Conservation (phyloP, 2,888 invertebrate genomes). For the Omphaloscelis lunosa region DNA sequence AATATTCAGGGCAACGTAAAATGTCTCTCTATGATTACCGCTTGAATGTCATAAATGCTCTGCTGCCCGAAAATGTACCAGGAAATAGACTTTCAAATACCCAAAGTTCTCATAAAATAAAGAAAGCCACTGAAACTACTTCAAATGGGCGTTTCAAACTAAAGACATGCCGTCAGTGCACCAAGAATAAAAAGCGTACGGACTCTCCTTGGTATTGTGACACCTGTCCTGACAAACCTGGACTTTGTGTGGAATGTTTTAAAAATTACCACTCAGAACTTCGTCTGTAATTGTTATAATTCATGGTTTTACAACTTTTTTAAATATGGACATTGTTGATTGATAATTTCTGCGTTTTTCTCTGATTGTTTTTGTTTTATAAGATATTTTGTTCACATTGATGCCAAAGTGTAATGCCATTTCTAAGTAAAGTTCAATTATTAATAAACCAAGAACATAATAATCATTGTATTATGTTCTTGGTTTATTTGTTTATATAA, state of each 20-base stretch:
- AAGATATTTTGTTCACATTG: too few species aligned
- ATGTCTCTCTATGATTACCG: too few species aligned
- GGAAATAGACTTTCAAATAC: slow-evolving; percentile 9
- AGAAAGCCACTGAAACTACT: slow-evolving; percentile 6
- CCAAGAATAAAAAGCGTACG: slow-evolving; percentile 19
- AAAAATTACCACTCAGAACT: slow-evolving; percentile 13
- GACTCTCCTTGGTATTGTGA: slow-evolving; percentile 48
- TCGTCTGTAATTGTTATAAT: background rate
- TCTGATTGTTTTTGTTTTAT: too few species aligned
- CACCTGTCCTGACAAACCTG: slow-evolving; percentile 43
- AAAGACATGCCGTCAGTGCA: slow-evolving; percentile 13
- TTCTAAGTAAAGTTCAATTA: background rate
- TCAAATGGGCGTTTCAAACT: background rate
- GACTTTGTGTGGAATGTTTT: slow-evolving; percentile 23
- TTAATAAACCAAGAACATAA: too few species aligned
- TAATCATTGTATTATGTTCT: too few species aligned
- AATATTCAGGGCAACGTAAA: too few species aligned
- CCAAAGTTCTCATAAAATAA: background rate
- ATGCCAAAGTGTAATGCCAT: background rate
- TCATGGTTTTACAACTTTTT: background rate
- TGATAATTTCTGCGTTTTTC: background rate
- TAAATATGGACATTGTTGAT: background rate
- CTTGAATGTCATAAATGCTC: too few species aligned
- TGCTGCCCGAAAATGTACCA: background rate
- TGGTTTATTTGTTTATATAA: too few species aligned